These are phyloP conservation scores for Potamarius usumacintae DNA, from an alignment of 2,113 vertebrate genomes.

Conservation along the genomic window DNA sequence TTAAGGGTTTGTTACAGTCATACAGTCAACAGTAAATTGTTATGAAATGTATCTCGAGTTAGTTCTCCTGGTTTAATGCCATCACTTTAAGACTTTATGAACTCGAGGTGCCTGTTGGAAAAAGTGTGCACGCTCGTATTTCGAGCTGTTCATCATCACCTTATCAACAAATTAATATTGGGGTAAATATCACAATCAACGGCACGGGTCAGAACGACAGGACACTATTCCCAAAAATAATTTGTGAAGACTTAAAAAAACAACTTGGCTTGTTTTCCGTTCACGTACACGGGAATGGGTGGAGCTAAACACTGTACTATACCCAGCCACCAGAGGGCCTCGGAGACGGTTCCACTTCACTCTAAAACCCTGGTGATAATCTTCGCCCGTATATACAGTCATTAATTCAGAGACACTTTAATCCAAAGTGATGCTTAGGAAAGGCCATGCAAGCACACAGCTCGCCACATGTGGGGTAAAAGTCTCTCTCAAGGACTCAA, in stretches of 20 bases:
- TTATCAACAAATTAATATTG: not conserved
- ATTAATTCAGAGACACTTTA: not conserved
- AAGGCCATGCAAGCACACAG: not conserved
- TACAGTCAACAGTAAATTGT: not conserved
- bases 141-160: too few species aligned
- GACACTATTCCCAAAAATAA: not conserved
- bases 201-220: not conserved
- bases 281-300: not conserved
- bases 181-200: not conserved
- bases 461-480: not conserved
- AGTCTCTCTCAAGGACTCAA: not conserved
- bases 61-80: not conserved
- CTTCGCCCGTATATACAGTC: not conserved
- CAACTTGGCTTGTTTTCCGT: not conserved
- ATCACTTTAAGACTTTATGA: not conserved
- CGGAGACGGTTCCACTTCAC: not conserved
- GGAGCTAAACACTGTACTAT: not conserved
- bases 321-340: not conserved
- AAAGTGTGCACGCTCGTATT: not conserved
- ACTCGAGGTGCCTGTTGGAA: not conserved
- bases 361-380: too few species aligned
- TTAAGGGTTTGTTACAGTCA: not conserved
- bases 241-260: not conserved
- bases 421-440: not conserved
- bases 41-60: not conserved